phyloP scores from a whole-genome alignment of 2,888 invertebrate genomes.

The Noctua comes region DNA sequence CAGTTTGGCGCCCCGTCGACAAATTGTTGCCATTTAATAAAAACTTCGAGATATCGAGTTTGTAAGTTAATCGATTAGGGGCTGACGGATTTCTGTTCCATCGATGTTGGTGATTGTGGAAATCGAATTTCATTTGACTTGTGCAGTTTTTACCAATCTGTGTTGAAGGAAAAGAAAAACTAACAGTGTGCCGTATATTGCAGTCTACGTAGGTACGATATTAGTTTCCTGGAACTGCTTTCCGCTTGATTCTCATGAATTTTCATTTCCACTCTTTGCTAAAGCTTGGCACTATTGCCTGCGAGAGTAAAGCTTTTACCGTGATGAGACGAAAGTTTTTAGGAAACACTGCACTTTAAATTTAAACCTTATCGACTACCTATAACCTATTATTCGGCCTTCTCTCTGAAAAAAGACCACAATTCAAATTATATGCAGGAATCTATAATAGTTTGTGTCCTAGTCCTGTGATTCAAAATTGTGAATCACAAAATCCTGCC shows the following conservation, averaged over 20 bases:
- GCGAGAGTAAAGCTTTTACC: constrained; percentile 22
- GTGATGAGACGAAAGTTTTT: constrained; percentile 12
- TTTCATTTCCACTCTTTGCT: constrained; percentile 24
- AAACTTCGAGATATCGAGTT: constrained; percentile 45
- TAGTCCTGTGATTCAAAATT: not conserved
- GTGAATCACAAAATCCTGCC: constrained; percentile 6
- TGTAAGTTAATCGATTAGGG: constrained; percentile 32
- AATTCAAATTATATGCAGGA: not conserved
- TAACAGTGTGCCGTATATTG: not conserved
- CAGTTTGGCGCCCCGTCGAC: constrained; percentile 69
- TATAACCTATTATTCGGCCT: not conserved
- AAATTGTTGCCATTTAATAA: constrained; percentile 59
- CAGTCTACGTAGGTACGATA: not conserved
- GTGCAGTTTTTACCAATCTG: not conserved
- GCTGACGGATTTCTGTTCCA: constrained; percentile 7
- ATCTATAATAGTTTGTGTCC: not conserved
- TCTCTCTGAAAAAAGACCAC: not conserved
- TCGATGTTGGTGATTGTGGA: not conserved
- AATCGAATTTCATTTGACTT: not conserved
- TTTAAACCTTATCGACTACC: not conserved
- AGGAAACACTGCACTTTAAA: not conserved
- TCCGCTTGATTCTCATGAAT: constrained; percentile 31
- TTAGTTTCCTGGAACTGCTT: not conserved
- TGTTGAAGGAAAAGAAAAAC: not conserved
- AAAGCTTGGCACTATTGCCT: constrained; percentile 10